Evolutionary conservation across 2,113 vertebrate genomes (phyloP), one percentile per base, ranked within the genome.

Genomic region (Bufo bufo): DNA sequence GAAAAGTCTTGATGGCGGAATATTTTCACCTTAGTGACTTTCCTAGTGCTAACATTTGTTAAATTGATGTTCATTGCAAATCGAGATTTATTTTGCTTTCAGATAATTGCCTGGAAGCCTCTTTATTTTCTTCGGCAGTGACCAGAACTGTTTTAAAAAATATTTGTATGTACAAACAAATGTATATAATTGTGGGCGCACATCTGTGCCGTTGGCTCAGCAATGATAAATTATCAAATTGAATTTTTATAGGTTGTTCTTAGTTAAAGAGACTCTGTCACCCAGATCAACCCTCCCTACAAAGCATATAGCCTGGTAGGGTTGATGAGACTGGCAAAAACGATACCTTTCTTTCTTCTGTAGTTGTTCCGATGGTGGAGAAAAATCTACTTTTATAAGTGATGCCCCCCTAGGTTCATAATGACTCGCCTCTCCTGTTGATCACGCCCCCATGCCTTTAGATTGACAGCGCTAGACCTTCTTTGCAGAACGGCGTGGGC

Each of bases 21-120:
- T 88, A 77, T 43, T 20, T 77, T 77, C 82, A 82, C 80, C 56
- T 82, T 77, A 17, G 23, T 75, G 45, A 69, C 52, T 43, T 82
- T 79, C 11, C 17, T 20, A 49, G 17, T 54, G 85, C 59, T 66
- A 71, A 84, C 20, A 20, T 8, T 10, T 17, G 43, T 23, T 77
- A 85, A 77, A 63, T 77, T 77, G 71, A 33, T 33, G 33, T 61
- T 85, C 45, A 77, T 77, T 77, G 54, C 71, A 16, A 77, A 77
- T 47, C 47, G 7, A 33, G n/a, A 83, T 63, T 69, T 69, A 69
- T 69, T 20, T 66, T 52, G 63, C 20, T 23, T 52, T 23, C 47
- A 52, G 20, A 23, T 50, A 66, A 69, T 52, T 0, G 11, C 13
- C 9, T 17, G 17, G 19, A 54, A 77, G 49, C 10, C 16, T 49